Percentiles rank a stretch among this genome's conserved stretches.
phyloP scores from a whole-genome alignment of 2,888 invertebrate species.

The Phalera bucephala region DNA sequence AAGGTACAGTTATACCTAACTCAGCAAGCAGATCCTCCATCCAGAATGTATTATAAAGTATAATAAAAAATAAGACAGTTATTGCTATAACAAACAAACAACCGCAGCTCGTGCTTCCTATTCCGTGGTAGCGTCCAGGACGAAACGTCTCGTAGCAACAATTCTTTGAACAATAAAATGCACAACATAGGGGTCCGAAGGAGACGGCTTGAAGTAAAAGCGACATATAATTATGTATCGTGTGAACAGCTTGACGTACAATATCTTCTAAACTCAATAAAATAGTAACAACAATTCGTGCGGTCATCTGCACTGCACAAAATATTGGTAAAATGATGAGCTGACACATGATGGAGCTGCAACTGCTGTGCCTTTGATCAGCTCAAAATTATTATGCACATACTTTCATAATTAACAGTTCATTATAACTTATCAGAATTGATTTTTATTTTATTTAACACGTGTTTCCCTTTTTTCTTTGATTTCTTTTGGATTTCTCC shows the following conservation, averaged over 20 bases:
- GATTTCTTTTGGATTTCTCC: too few relatives aligned
- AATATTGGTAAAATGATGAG: slow-evolving; percentile 32
- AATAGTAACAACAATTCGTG: slow-evolving; percentile 33
- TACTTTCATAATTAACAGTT: background rate
- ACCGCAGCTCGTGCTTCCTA: slow-evolving; percentile 14
- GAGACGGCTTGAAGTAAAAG: slow-evolving; percentile 29
- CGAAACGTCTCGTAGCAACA: slow-evolving; percentile 15
- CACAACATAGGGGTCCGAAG: slow-evolving; percentile 34
- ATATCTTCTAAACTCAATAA: slow-evolving; percentile 43
- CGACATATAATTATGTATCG: slow-evolving; percentile 35
- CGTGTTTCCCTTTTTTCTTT: too few relatives aligned
- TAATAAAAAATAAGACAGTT: slow-evolving; percentile 24
- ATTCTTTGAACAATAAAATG: slow-evolving; percentile 30
- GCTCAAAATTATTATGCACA: background rate
- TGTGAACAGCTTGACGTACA: slow-evolving; percentile 33
- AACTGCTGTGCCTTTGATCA: background rate
- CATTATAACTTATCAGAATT: slow-evolving; percentile 8
- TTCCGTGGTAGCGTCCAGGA: slow-evolving; percentile 10
- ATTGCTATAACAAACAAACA: slow-evolving; percentile 25
- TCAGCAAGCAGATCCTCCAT: slow-evolving; percentile 29
- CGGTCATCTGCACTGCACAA: slow-evolving; percentile 34
- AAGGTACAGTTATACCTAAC: slow-evolving; percentile 24
- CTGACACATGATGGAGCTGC: slow-evolving; percentile 23
- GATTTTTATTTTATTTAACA: slow-evolving; percentile 1
- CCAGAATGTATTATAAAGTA: slow-evolving; percentile 28